Conservation (phyloP, 2,888 invertebrate genomes). For the Agriopis leucophaearia region DNA sequence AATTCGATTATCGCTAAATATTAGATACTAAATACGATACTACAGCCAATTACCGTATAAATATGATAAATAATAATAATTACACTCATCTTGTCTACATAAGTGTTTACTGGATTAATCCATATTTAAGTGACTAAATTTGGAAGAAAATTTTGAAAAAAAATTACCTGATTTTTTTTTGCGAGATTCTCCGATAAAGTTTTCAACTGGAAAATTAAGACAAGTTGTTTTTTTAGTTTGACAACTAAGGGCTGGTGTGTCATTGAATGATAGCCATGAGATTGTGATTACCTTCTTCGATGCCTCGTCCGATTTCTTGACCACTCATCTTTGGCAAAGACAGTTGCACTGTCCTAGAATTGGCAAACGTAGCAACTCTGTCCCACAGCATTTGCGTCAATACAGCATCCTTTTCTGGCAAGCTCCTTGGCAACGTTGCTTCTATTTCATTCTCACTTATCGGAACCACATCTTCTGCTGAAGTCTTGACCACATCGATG, state of each 20-base stretch:
- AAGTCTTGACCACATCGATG: slow-evolving; percentile 87
- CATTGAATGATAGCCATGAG: slow-evolving; percentile 3
- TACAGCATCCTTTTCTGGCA: slow-evolving; percentile 89
- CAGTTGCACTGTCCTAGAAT: slow-evolving; percentile 91
- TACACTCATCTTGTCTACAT: slow-evolving; percentile 17
- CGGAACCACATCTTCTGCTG: slow-evolving; percentile 75
- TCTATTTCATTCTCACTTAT: slow-evolving; percentile 90
- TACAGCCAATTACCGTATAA: slow-evolving; percentile 18
- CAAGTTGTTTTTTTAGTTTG: slow-evolving; percentile 18
- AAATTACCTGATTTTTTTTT: slow-evolving; percentile 22
- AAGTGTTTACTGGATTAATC: background rate
- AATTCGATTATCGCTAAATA: slow-evolving; percentile 15
- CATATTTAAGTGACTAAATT: slow-evolving; percentile 9
- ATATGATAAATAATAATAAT: slow-evolving; percentile 14
- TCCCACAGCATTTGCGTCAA: slow-evolving; percentile 90
- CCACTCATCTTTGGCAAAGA: slow-evolving; percentile 91
- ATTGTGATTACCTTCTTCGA: slow-evolving; percentile 90
- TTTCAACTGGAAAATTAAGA: slow-evolving; percentile 26
- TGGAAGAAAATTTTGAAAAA: slow-evolving; percentile 21
- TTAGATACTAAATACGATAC: slow-evolving; percentile 14
- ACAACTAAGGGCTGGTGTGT: slow-evolving; percentile 10
- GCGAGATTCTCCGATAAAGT: slow-evolving; percentile 27
- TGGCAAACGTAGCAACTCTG: slow-evolving; percentile 89
- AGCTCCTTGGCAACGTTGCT: slow-evolving; percentile 88
- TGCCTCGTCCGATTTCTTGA: slow-evolving; percentile 88